Evolutionary conservation across 2,888 invertebrate genomes (phyloP).

Genomic region (Craniophora ligustri): DNA sequence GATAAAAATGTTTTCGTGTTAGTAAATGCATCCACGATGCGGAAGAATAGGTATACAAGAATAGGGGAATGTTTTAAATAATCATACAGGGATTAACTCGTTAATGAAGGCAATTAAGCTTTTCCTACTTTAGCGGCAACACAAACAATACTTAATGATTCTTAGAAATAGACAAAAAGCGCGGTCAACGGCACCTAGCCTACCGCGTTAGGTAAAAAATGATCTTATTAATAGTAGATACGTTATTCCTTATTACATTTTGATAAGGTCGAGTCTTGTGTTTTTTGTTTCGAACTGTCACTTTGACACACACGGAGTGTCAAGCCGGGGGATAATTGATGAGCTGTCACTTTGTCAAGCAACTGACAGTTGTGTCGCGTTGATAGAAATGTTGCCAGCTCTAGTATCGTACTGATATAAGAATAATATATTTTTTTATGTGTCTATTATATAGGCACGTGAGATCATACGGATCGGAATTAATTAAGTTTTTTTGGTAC

Average conservation of each 20-base stretch:
- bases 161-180: conserved; percentile 52
- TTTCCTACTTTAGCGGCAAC: neutral
- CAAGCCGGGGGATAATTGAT: conserved; percentile 78
- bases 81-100: too few relatives aligned
- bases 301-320: conserved; percentile 69
- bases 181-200: conserved; percentile 59
- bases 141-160: conserved; percentile 42
- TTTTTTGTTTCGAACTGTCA: conserved; percentile 33
- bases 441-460: neutral
- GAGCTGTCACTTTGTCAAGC: conserved; percentile 64
- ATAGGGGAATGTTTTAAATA: too few relatives aligned
- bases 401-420: conserved; percentile 16
- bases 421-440: conserved; percentile 26
- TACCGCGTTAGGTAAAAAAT: conserved; percentile 57
- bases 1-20: too few relatives aligned
- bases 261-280: conserved; percentile 48
- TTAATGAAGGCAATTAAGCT: neutral
- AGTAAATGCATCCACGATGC: too few relatives aligned
- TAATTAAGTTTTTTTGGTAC: neutral
- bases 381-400: conserved; percentile 56
- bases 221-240: conserved; percentile 21
- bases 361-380: conserved; percentile 57
- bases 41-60: too few relatives aligned
- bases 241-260: conserved; percentile 38
- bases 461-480: conserved; percentile 20